phyloP scores from a whole-genome alignment of 2,797 vertebrate species.

The Petrocephalus schoutedeni region DNA sequence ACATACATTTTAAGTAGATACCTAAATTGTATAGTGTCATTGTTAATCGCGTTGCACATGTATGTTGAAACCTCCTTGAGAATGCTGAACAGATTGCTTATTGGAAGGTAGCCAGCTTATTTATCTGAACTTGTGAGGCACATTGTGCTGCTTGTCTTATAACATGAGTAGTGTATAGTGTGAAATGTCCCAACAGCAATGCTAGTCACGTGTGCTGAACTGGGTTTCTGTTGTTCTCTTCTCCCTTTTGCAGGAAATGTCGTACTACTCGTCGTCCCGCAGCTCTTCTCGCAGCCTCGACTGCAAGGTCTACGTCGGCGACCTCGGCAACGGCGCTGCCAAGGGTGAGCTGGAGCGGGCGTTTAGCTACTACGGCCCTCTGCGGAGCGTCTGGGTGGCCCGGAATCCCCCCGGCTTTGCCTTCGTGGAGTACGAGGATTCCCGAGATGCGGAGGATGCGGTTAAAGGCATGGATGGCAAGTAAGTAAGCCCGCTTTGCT shows the following conservation, averaged over 20 bases:
- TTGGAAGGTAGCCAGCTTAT: background rate
- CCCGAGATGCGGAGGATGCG: conserved; percentile 66
- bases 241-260: conserved; percentile 46
- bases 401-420: conserved; percentile 69
- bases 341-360: conserved; percentile 67
- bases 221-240: background rate
- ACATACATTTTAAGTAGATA: background rate
- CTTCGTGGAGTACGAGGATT: conserved; percentile 68
- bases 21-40: background rate
- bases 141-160: background rate
- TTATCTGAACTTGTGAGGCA: background rate
- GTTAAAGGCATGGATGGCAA: conserved; percentile 72
- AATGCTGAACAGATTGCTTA: background rate
- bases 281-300: conserved; percentile 61
- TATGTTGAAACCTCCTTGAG: background rate
- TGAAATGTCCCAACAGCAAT: background rate
- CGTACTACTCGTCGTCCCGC: conserved; percentile 60
- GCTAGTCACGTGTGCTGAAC: background rate
- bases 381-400: conserved; percentile 69
- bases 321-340: conserved; percentile 64
- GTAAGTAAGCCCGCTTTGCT: conserved; percentile 44
- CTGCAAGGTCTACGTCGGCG: conserved; percentile 69
- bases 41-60: background rate
- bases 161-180: background rate
- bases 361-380: conserved; percentile 66